Evolutionary conservation across 2,797 vertebrate genomes (phyloP), one percentile per base, ranked within the genome.

Genomic region (Phalloptychus januarius): DNA sequence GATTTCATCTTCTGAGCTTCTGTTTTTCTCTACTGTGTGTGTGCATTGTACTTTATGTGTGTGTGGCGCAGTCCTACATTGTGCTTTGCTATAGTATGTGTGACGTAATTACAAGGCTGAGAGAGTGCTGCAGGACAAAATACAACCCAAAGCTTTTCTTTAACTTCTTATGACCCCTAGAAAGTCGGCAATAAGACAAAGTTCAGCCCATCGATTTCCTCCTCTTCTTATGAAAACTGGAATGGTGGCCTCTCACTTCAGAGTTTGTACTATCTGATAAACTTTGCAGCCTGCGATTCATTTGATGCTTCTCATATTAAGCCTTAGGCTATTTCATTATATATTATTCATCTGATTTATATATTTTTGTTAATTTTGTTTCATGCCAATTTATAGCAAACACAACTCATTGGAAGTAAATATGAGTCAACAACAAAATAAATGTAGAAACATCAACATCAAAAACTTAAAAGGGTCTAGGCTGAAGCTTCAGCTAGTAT

Each of bases 211-310:
- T 95, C 69, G 92, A 95, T 95, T 95, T 79, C 82, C 82, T 82
- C 18, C 87, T 92, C 77, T 74, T 90, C 77, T 80, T 88, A 95
- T 93, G 87, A 91, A 94, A 94, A 84, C 90, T 91, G 88, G 93
- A 93, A 93, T 91, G 86, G 88, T 80, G 5, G 36, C 82, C 79
- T 76, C 63, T 85, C 82, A 77, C 86, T 90, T 90, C 87, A 76
- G 88, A 87, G 85, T 86, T 89, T 92, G 83, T 84, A 83, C 83
- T 85, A 85, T 75, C 83, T 79, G 28, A 89, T 86, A 91, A 93
- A 94, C 87, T 93, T 92, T 80, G 79, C 82, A 77, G 82, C 73
- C 33, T 83, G 75, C 83, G 80, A 88, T 94, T 93, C 85, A 90
- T 93, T 82, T 88, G 88, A 88, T 74, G 44, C 20, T 81, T 87